Percentiles rank a stretch among this genome's conserved stretches.
phyloP scores from a whole-genome alignment of 2,113 vertebrate genomes.

The Rhabdomys dilectus region DNA sequence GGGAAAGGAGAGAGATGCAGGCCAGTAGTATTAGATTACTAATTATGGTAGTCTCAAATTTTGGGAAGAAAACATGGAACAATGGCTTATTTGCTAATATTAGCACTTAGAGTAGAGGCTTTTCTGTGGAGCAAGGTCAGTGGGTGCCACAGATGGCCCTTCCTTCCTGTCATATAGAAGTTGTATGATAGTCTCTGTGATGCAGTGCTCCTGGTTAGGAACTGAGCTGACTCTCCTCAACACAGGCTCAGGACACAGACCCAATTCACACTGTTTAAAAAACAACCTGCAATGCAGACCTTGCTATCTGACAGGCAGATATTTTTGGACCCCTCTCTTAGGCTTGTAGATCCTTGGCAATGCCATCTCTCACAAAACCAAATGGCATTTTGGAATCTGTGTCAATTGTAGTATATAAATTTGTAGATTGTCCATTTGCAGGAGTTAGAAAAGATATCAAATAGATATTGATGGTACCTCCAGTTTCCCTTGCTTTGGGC shows the following conservation, averaged over 20 bases:
- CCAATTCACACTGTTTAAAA: not conserved
- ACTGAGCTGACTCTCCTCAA: not conserved
- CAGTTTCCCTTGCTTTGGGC: not conserved
- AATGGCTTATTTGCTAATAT: too few relatives aligned
- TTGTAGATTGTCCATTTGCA: not conserved
- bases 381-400: not conserved
- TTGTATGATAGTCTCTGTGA: not conserved
- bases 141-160: not conserved
- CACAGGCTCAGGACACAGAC: not conserved
- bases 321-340: not conserved
- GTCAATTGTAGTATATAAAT: not conserved
- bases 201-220: not conserved
- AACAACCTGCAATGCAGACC: not conserved
- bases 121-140: not conserved
- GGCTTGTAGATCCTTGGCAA: not conserved
- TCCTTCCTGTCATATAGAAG: not conserved
- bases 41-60: not conserved
- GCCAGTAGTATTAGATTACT: fast-evolving
- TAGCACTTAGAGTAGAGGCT: too few relatives aligned
- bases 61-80: not conserved
- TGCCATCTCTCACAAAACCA: not conserved
- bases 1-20: too few relatives aligned
- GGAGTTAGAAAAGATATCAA: not conserved
- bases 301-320: not conserved
- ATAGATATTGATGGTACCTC: not conserved